These are phyloP conservation scores for Apocrypta bakeri DNA, from an alignment of 1,140 invertebrate genomes.

Conservation along the genomic window DNA sequence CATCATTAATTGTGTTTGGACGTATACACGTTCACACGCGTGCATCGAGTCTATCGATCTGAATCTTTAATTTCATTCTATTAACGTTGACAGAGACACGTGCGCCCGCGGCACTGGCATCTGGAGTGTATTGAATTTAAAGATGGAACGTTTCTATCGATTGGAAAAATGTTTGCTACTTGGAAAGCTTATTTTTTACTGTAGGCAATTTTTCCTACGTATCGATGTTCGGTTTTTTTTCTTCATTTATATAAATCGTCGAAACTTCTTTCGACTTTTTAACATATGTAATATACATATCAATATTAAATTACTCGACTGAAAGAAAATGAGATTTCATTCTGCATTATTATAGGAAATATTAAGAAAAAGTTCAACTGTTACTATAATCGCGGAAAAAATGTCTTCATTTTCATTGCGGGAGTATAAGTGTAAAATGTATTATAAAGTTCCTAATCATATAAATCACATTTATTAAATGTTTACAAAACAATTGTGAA, in stretches of 20 bases:
- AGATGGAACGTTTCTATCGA: not conserved
- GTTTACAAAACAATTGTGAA: not conserved
- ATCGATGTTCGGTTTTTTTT: not conserved
- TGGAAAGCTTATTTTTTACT: not conserved
- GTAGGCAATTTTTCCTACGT: not conserved
- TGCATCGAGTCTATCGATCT: not conserved
- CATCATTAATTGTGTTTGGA: not conserved
- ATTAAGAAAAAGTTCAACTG: too few species aligned
- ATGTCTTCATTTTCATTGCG: not conserved
- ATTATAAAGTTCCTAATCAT: not conserved
- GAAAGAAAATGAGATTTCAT: too few species aligned
- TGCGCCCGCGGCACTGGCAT: not conserved
- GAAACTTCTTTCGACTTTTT: not conserved
- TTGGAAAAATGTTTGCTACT: constrained; percentile 2
- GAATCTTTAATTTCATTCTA: constrained; percentile 12
- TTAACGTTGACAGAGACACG: not conserved
- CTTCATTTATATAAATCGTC: not conserved
- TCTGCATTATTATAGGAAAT: too few species aligned
- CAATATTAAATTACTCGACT: not conserved
- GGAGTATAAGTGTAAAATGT: not conserved
- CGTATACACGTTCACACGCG: not conserved
- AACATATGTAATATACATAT: not conserved
- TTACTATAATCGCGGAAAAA: not conserved
- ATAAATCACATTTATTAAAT: not conserved
- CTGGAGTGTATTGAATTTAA: not conserved